phyloP scores from a whole-genome alignment of 2,888 invertebrate genomes.

The Aricia artaxerxes region DNA sequence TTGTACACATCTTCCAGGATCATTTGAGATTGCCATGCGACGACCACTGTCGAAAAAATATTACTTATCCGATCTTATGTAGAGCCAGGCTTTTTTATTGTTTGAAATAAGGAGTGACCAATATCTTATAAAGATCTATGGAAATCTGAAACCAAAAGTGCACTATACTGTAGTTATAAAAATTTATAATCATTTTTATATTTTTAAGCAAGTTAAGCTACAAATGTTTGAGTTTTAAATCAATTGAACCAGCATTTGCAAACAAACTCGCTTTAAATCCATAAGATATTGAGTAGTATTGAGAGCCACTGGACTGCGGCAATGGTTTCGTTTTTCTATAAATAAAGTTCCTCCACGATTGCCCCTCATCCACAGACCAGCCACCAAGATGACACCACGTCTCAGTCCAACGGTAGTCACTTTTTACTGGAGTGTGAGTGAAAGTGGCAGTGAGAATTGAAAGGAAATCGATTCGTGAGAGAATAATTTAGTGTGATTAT shows the following conservation, averaged over 20 bases:
- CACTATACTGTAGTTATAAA: too few species aligned
- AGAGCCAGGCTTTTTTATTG: too few species aligned
- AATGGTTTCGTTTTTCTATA: conserved; percentile 54
- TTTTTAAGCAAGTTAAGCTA: not conserved
- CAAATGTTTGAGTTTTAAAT: too few species aligned
- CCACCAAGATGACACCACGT: conserved; percentile 71
- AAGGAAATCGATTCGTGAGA: not conserved
- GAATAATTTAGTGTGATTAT: not conserved
- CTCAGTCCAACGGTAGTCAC: conserved; percentile 58
- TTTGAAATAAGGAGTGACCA: too few species aligned
- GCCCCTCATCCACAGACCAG: conserved; percentile 58
- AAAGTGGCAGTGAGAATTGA: conserved; percentile 35
- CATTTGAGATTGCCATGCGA: too few species aligned
- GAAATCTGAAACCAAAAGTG: too few species aligned
- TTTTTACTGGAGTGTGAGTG: conserved; percentile 32
- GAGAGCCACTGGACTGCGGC: conserved; percentile 31
- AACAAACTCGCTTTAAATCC: not conserved
- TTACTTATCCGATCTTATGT: too few species aligned
- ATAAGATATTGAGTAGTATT: not conserved
- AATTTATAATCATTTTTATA: too few species aligned
- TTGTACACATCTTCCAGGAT: too few species aligned
- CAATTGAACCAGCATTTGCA: too few species aligned
- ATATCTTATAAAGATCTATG: too few species aligned
- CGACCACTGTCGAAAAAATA: too few species aligned
- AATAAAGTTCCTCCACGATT: conserved; percentile 59